These are phyloP conservation scores for Engystomops pustulosus DNA, from an alignment of 2,113 vertebrate genomes.

Conservation along the genomic window DNA sequence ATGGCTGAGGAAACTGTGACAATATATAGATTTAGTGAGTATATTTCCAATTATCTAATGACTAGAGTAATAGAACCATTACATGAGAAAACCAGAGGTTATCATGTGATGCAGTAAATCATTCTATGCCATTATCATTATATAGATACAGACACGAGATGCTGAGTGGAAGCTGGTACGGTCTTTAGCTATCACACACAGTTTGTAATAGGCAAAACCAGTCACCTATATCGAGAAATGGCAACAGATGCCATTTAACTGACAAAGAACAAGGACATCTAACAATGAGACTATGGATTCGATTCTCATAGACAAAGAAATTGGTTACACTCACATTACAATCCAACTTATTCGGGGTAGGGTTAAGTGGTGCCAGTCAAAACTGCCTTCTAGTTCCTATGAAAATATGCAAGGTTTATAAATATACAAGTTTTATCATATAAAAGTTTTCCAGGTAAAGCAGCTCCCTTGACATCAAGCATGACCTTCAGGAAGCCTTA, in stretches of 20 bases:
- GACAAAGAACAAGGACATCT: neutral
- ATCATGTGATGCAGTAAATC: neutral
- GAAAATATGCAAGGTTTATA: too few relatives aligned
- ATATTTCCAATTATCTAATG: slow-evolving; percentile 50
- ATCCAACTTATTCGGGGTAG: too few relatives aligned
- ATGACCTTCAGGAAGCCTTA: too few relatives aligned
- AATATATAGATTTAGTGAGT: slow-evolving; percentile 40
- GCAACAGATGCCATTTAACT: neutral
- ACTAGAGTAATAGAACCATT: slow-evolving; percentile 19
- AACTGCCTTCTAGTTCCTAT: too few relatives aligned
- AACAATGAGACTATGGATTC: too few relatives aligned
- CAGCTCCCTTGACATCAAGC: too few relatives aligned
- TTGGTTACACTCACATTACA: too few relatives aligned
- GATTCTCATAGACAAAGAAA: too few relatives aligned
- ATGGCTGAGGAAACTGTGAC: slow-evolving; percentile 8
- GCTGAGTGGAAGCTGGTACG: neutral
- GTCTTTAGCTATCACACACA: neutral
- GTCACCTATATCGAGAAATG: neutral
- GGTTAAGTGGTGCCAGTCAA: too few relatives aligned
- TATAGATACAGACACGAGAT: neutral
- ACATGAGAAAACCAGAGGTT: slow-evolving; percentile 15
- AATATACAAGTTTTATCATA: too few relatives aligned
- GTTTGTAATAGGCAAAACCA: too few relatives aligned
- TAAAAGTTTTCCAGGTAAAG: too few relatives aligned
- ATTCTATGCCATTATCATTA: neutral